Evolutionary conservation across 30 jellyfish, hydroid and myxozoan genomes (phyloP).

Genomic region (Morbakka virulenta): DNA sequence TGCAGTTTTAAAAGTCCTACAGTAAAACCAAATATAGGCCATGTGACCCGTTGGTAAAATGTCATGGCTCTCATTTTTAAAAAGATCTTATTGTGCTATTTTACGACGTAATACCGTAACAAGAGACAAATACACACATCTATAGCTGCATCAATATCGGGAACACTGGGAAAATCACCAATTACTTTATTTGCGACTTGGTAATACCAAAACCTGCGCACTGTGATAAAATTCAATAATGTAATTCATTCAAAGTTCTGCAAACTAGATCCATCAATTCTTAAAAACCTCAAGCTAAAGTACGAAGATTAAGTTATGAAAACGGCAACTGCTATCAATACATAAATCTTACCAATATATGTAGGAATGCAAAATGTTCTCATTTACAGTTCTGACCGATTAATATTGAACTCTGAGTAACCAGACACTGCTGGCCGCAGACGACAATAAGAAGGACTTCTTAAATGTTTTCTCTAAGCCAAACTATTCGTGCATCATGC

Average conservation of each 20-base stretch:
- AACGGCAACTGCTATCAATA: neutral
- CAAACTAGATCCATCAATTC: neutral
- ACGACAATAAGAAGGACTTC: too few relatives aligned
- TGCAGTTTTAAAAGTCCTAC: too few relatives aligned
- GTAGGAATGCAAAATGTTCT: neutral
- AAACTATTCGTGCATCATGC: too few relatives aligned
- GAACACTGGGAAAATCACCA: neutral
- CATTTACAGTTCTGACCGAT: too few relatives aligned
- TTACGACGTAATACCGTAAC: neutral
- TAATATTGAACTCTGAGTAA: too few relatives aligned
- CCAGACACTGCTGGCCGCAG: too few relatives aligned
- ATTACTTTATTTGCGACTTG: neutral
- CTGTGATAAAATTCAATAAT: neutral
- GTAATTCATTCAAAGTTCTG: neutral
- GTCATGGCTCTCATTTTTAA: neutral
- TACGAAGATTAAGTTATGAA: neutral
- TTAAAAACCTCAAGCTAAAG: neutral
- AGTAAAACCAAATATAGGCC: too few relatives aligned
- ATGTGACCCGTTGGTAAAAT: too few relatives aligned
- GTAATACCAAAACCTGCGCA: neutral
- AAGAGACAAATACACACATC: neutral
- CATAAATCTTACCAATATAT: neutral
- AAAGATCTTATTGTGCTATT: neutral
- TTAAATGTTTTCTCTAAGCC: too few relatives aligned
- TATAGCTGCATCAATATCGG: neutral